These are phyloP conservation scores for Sciurus niger DNA, from an alignment of 2,113 vertebrate species.

Conservation along the genomic window DNA sequence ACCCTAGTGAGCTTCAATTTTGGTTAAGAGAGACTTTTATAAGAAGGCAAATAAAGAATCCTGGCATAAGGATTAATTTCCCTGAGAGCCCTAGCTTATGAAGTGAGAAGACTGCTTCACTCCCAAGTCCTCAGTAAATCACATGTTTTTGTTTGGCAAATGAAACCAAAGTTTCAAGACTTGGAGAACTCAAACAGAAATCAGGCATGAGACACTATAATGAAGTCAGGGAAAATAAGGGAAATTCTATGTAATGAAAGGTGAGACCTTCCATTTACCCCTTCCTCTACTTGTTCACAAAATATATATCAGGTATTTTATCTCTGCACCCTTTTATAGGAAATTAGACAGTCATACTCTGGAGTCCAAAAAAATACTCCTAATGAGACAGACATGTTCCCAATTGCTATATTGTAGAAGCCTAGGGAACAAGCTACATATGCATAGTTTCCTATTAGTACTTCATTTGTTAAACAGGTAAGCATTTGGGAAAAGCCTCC, in stretches of 20 bases:
- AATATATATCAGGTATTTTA: not conserved
- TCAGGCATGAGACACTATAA: not conserved
- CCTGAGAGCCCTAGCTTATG: not conserved
- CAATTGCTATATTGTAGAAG: not conserved
- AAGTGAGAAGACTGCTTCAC: not conserved
- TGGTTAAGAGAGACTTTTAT: slow-evolving; percentile 30
- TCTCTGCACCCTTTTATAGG: not conserved
- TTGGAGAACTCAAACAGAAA: not conserved
- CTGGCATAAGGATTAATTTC: not conserved
- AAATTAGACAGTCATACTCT: not conserved
- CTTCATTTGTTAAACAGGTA: not conserved
- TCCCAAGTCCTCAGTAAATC: not conserved
- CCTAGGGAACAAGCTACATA: not conserved
- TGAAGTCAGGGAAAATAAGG: not conserved
- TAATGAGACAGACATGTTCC: not conserved
- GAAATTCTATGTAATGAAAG: not conserved
- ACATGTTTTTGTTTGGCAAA: slow-evolving; percentile 30
- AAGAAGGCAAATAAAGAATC: slow-evolving; percentile 31
- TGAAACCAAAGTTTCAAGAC: not conserved
- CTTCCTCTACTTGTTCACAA: not conserved
- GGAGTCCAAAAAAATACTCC: not conserved
- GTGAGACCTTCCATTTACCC: not conserved
- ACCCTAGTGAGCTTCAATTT: too few species aligned
- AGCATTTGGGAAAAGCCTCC: not conserved
- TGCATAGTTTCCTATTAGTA: not conserved